Conservation (phyloP, 92 coral and sea anemone species). For the Palythoa caribaeorum region DNA sequence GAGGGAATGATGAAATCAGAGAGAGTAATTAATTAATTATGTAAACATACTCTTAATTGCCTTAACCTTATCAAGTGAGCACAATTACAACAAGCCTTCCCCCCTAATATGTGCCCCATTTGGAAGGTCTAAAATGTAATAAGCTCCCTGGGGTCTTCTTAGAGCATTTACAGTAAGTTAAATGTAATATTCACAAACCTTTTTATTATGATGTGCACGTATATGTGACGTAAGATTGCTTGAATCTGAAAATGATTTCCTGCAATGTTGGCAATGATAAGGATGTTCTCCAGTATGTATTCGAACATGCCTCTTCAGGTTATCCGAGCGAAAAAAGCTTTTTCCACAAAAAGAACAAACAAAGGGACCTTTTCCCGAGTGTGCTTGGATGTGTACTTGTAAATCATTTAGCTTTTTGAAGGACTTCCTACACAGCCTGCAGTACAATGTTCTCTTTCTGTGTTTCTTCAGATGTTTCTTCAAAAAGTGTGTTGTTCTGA, state of each 20-base stretch:
- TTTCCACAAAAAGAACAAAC: constrained; percentile 1
- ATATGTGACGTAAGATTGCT: constrained; percentile 10
- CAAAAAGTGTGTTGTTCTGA: background rate
- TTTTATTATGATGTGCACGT: background rate
- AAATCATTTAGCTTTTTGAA: constrained; percentile 1
- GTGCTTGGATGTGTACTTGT: background rate
- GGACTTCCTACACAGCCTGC: constrained; percentile 16
- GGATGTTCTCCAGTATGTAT: constrained; percentile 25
- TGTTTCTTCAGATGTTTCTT: constrained; percentile 34
- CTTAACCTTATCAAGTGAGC: no score
- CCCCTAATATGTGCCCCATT: no score
- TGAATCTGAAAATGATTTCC: constrained; percentile 20
- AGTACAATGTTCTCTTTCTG: constrained; percentile 1
- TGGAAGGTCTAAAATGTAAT: no score
- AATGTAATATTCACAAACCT: constrained; percentile 11
- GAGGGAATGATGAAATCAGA: no score
- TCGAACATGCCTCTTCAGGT: constrained; percentile 24
- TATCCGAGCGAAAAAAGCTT: background rate
- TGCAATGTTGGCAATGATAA: background rate
- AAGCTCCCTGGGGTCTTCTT: no score
- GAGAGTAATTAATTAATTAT: no score
- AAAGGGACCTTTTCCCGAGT: background rate
- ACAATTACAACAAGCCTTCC: background rate
- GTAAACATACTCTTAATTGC: no score
- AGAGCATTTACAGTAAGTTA: background rate